These are phyloP conservation scores for Portevinia maculata DNA, from an alignment of 2,888 invertebrate genomes.

Conservation along the genomic window DNA sequence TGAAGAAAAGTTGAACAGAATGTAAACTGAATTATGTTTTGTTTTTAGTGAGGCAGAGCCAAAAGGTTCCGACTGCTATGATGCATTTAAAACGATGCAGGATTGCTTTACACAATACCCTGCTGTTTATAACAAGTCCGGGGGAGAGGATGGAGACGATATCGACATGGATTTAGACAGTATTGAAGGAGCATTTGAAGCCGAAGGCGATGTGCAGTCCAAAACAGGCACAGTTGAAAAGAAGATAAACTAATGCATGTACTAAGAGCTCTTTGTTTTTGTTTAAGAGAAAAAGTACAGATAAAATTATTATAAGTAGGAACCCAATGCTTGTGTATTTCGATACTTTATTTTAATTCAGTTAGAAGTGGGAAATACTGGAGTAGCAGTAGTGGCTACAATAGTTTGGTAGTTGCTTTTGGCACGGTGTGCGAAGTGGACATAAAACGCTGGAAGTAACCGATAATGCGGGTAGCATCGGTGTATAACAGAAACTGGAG, in stretches of 20 bases:
- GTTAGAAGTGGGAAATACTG: too few species aligned
- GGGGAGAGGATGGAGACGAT: conserved; percentile 85
- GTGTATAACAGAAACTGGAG: too few species aligned
- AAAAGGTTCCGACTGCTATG: conserved; percentile 96
- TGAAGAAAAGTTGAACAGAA: background rate
- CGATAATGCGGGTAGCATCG: too few species aligned
- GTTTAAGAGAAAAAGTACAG: background rate
- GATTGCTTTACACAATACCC: conserved; percentile 95
- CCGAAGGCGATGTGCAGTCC: conserved; percentile 56
- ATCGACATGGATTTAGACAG: conserved; percentile 79
- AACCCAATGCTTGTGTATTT: background rate
- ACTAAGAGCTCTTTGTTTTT: conserved; percentile 7
- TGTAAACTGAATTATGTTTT: background rate
- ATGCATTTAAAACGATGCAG: conserved; percentile 95
- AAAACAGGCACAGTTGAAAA: conserved; percentile 8
- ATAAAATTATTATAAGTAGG: conserved; percentile 18
- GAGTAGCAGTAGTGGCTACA: too few species aligned
- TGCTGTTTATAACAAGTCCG: conserved; percentile 90
- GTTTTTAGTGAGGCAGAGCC: conserved; percentile 90
- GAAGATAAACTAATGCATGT: conserved; percentile 19
- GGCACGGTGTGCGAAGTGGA: too few species aligned
- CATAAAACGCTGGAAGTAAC: too few species aligned
- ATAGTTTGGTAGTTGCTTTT: too few species aligned
- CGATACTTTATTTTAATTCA: too few species aligned
- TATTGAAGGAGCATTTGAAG: conserved; percentile 74